Percentiles rank a stretch among this genome's conserved stretches.
Evolutionary conservation across 2,888 invertebrate genomes (phyloP).

Genomic region (Ochropleura plecta): DNA sequence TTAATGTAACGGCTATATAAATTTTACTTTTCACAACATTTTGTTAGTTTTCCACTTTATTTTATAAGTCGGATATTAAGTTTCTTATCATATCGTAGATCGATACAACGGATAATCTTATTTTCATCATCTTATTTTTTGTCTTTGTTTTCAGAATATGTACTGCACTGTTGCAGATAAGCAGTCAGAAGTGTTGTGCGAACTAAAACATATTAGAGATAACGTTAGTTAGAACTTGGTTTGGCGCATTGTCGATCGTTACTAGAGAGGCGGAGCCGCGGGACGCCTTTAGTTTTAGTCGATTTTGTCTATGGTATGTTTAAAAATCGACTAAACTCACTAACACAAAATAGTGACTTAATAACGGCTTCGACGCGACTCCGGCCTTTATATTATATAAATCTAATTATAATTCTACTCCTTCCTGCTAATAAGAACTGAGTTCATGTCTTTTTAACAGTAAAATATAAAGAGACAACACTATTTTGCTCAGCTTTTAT

Average conservation of each 20-base stretch:
- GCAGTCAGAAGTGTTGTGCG: conserved; percentile 79
- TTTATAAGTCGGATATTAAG: too few relatives aligned
- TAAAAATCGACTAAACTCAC: conserved; percentile 52
- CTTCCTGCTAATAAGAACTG: conserved; percentile 41
- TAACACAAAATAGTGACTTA: conserved; percentile 28
- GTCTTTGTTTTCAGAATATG: conserved; percentile 74
- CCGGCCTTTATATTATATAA: conserved; percentile 59
- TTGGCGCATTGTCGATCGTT: conserved; percentile 84
- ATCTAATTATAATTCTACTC: conserved; percentile 53
- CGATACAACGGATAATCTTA: too few relatives aligned
- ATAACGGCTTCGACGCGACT: conserved; percentile 45
- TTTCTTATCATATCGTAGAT: too few relatives aligned
- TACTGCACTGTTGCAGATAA: conserved; percentile 77
- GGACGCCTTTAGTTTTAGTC: conserved; percentile 35
- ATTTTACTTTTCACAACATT: too few relatives aligned
- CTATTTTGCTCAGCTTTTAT: conserved; percentile 48
- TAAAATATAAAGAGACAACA: conserved; percentile 35
- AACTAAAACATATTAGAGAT: conserved; percentile 74
- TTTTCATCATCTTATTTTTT: conserved; percentile 4
- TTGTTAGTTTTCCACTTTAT: too few relatives aligned
- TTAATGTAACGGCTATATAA: too few relatives aligned
- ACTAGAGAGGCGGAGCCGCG: conserved; percentile 57
- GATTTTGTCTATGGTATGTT: conserved; percentile 58
- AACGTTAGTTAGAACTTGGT: conserved; percentile 72
- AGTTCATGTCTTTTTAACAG: conserved; percentile 35